Conservation (phyloP, 2,888 invertebrate genomes). For the Mesochorus sp. region DNA sequence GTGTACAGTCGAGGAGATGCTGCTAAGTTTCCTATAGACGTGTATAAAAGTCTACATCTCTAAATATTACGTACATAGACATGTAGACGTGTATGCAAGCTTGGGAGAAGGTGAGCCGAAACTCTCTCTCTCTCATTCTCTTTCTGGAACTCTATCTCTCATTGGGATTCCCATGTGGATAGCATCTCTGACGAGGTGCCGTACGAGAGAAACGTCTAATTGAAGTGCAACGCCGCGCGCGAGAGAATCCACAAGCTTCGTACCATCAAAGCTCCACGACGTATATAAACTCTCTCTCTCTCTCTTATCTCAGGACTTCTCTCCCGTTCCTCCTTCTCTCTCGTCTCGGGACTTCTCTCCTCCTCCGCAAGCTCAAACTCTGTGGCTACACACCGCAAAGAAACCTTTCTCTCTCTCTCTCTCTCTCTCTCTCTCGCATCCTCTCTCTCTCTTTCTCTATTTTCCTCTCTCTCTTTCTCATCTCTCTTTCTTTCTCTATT, state of each 20-base stretch:
- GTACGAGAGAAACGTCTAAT: constrained; percentile 52
- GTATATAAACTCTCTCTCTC: constrained; percentile 9
- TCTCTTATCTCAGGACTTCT: constrained; percentile 41
- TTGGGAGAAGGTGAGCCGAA: constrained; percentile 11
- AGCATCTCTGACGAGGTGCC: constrained; percentile 46
- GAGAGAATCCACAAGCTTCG: constrained; percentile 39
- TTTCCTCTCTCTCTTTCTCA: constrained; percentile 23
- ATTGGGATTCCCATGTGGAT: constrained; percentile 53
- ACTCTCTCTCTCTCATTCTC: neutral
- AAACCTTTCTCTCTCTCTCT: constrained; percentile 20
- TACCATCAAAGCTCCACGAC: constrained; percentile 11
- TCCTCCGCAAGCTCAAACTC: constrained; percentile 40
- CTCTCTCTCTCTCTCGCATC: too few species aligned
- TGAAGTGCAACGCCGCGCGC: constrained; percentile 50
- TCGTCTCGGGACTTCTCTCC: constrained; percentile 5
- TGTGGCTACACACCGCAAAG: constrained; percentile 37
- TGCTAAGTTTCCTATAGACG: constrained; percentile 8
- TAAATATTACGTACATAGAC: neutral
- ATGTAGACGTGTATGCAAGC: neutral
- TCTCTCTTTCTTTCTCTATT: constrained; percentile 27
- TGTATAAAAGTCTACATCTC: constrained; percentile 4
- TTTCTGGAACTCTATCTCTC: constrained; percentile 37
- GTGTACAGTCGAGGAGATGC: neutral
- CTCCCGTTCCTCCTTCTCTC: neutral
- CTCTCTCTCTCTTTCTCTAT: too few species aligned